A percentile compares a stretch with the other conserved stretches of the same genome.
Conservation (phyloP, 2,888 invertebrate genomes). For the Drosophila acutilabella region DNA sequence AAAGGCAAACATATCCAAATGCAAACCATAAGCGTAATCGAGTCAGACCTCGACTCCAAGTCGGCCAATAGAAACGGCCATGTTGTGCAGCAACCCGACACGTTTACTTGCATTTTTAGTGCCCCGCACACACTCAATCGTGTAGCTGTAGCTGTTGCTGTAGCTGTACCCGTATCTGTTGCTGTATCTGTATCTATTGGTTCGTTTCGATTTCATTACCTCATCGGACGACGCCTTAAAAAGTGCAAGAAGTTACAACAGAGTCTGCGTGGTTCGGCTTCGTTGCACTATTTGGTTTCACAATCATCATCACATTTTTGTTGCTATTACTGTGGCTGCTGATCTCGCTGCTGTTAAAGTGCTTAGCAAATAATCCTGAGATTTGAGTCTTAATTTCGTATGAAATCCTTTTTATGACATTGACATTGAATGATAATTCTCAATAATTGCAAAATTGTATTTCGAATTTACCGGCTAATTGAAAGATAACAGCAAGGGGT, state of each 20-base stretch:
- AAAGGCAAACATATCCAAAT: slow-evolving; percentile 50
- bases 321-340: slow-evolving; percentile 20
- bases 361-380: neutral
- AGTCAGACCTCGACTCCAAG: slow-evolving; percentile 31
- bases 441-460: slow-evolving; percentile 28
- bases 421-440: slow-evolving; percentile 70
- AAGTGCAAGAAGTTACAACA: slow-evolving; percentile 71
- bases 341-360: slow-evolving; percentile 1
- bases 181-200: slow-evolving; percentile 49
- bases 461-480: slow-evolving; percentile 42
- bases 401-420: slow-evolving; percentile 59
- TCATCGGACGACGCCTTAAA: slow-evolving; percentile 73
- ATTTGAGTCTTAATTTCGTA: slow-evolving; percentile 13
- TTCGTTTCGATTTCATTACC: slow-evolving; percentile 73
- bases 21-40: slow-evolving; percentile 63
- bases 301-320: slow-evolving; percentile 48
- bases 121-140: slow-evolving; percentile 19
- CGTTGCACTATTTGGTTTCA: slow-evolving; percentile 52
- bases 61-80: slow-evolving; percentile 18
- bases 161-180: slow-evolving; percentile 28
- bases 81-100: slow-evolving; percentile 61
- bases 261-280: slow-evolving; percentile 54
- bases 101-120: slow-evolving; percentile 67
- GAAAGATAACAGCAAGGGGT: slow-evolving; percentile 42
- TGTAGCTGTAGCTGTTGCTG: slow-evolving; percentile 36